These are phyloP conservation scores for Carcinoscorpius rotundicauda DNA, from an alignment of 1,140 invertebrate genomes.

Conservation along the genomic window DNA sequence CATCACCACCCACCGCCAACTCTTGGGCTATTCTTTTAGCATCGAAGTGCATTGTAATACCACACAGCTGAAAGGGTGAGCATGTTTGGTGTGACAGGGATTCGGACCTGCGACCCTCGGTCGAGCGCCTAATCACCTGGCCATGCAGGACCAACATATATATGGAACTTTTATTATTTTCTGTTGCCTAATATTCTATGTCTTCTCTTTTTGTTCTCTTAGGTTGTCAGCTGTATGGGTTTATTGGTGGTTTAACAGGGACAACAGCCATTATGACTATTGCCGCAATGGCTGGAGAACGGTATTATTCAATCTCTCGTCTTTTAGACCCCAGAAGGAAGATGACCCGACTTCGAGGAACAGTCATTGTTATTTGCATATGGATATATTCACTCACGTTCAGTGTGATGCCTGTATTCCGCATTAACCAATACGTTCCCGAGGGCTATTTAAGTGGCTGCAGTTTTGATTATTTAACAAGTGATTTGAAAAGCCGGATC, in stretches of 20 bases:
- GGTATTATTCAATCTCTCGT: conserved; percentile 56
- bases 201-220: no score
- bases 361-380: conserved; percentile 45
- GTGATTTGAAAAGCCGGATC: conserved; percentile 42
- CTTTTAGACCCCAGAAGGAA: conserved; percentile 41
- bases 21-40: no score
- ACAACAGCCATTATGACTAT: conserved; percentile 55
- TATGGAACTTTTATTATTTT: no score
- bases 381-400: conserved; percentile 60
- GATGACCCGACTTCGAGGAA: conserved; percentile 45
- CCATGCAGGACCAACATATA: no score
- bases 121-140: no score
- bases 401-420: conserved; percentile 51
- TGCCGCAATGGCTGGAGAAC: conserved; percentile 52
- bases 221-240: conserved; percentile 44
- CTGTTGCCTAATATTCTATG: no score
- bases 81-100: no score
- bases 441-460: conserved; percentile 66
- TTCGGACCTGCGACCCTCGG: no score
- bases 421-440: conserved; percentile 56
- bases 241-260: conserved; percentile 52
- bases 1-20: no score
- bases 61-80: no score
- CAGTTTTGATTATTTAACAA: conserved; percentile 63
- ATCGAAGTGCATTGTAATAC: no score